These are phyloP conservation scores for Columba guinea DNA, from an alignment of 2,797 vertebrate genomes.

Conservation along the genomic window DNA sequence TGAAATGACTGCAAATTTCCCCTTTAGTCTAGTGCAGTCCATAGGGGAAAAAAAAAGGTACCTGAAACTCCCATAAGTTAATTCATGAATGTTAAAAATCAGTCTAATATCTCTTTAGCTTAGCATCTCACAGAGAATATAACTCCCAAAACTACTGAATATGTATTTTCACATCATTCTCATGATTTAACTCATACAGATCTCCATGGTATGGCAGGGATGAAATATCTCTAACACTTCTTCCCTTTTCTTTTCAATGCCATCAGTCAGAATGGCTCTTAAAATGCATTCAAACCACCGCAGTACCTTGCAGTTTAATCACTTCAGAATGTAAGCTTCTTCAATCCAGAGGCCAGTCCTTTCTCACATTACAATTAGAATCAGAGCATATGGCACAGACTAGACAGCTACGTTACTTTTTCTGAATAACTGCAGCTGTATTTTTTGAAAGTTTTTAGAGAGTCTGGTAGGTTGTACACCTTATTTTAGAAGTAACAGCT, in stretches of 20 bases:
- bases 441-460: not conserved
- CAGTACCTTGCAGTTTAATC: not conserved
- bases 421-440: not conserved
- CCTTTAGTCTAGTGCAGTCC: not conserved
- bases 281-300: not conserved
- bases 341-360: not conserved
- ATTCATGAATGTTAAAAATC: not conserved
- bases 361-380: not conserved
- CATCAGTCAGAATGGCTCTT: not conserved
- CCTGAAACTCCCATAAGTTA: not conserved
- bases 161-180: not conserved
- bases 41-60: not conserved
- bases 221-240: not conserved
- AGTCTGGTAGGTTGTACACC: not conserved
- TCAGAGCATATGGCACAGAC: not conserved
- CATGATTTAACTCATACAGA: not conserved
- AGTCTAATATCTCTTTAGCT: not conserved
- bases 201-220: not conserved
- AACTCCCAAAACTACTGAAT: not conserved
- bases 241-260: not conserved
- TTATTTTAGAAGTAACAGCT: not conserved
- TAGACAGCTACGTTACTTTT: not conserved
- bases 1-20: not conserved
- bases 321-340: not conserved
- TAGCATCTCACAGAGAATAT: not conserved